These are phyloP conservation scores for Hesperophylax magnus DNA, from an alignment of 1,140 invertebrate species.

Conservation along the genomic window DNA sequence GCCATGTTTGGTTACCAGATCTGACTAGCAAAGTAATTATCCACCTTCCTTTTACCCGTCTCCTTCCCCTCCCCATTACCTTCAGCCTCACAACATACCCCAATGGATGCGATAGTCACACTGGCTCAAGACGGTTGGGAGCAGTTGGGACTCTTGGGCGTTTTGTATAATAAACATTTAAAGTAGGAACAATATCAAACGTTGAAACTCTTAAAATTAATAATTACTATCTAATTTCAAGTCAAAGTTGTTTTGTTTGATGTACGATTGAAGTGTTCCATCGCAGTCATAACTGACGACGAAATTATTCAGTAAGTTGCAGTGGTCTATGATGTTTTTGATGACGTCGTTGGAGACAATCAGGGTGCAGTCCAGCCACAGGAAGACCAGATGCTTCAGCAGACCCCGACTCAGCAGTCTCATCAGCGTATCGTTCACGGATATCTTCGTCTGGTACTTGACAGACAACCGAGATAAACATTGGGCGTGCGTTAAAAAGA, in stretches of 20 bases:
- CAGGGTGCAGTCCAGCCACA: conserved; percentile 68
- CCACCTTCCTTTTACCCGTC: no score
- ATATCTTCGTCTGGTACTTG: conserved; percentile 65
- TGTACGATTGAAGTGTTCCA: conserved; percentile 62
- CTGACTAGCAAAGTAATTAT: no score
- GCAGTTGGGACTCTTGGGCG: no score
- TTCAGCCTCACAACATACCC: no score
- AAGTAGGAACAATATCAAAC: not conserved
- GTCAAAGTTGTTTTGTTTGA: conserved; percentile 66
- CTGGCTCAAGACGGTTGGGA: no score
- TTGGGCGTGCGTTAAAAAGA: conserved; percentile 63
- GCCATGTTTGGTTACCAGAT: no score
- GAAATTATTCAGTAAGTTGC: conserved; percentile 62
- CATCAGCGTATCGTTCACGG: conserved; percentile 62
- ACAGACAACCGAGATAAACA: conserved; percentile 63
- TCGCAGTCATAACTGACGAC: conserved; percentile 64
- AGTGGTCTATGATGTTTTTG: conserved; percentile 63
- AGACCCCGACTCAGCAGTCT: conserved; percentile 62
- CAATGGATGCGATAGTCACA: no score
- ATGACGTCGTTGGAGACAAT: conserved; percentile 64
- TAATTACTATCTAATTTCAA: conserved; percentile 60
- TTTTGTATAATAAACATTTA: no score
- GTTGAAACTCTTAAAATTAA: conserved; percentile 8
- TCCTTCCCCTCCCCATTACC: no score
- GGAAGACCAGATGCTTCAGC: conserved; percentile 62